phyloP scores from a whole-genome alignment of 2,797 vertebrate genomes.

The Urocyon cinereoargenteus region DNA sequence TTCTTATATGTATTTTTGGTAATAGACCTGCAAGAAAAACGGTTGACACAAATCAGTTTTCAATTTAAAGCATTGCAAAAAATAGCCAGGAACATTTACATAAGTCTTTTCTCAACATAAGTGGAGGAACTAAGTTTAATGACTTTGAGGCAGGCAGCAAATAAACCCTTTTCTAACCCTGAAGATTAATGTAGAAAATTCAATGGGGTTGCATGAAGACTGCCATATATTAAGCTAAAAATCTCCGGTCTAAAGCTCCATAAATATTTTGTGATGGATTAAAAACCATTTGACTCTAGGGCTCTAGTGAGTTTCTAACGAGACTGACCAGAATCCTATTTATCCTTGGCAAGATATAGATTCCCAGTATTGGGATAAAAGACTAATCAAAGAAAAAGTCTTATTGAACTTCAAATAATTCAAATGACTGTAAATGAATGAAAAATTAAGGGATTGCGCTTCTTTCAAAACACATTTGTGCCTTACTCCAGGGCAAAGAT shows the following conservation, averaged over 20 bases:
- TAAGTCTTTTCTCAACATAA: conserved; percentile 66
- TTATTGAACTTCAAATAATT: conserved; percentile 56
- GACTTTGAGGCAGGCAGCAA: conserved; percentile 54
- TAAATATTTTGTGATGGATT: conserved; percentile 63
- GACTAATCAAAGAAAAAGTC: conserved; percentile 43
- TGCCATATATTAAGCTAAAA: conserved; percentile 58
- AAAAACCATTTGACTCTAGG: conserved; percentile 49
- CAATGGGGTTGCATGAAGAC: not conserved
- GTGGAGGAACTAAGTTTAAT: conserved; percentile 46
- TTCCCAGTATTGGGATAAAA: conserved; percentile 60
- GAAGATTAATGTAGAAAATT: conserved; percentile 69
- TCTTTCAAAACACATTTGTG: conserved; percentile 49
- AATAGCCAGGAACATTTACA: conserved; percentile 58
- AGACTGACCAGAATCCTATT: conserved; percentile 32
- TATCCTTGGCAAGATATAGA: conserved; percentile 14
- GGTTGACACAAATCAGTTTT: conserved; percentile 69
- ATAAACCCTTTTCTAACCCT: conserved; percentile 56
- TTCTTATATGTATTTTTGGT: not conserved
- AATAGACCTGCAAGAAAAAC: conserved; percentile 60
- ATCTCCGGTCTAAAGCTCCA: not conserved
- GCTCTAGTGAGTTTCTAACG: conserved; percentile 48
- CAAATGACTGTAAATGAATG: conserved; percentile 38
- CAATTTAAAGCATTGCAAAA: conserved; percentile 60
- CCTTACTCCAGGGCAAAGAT: conserved; percentile 36
- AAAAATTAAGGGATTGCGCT: conserved; percentile 48